phyloP scores from a whole-genome alignment of 2,888 invertebrate genomes.

The Atrina japonica region DNA sequence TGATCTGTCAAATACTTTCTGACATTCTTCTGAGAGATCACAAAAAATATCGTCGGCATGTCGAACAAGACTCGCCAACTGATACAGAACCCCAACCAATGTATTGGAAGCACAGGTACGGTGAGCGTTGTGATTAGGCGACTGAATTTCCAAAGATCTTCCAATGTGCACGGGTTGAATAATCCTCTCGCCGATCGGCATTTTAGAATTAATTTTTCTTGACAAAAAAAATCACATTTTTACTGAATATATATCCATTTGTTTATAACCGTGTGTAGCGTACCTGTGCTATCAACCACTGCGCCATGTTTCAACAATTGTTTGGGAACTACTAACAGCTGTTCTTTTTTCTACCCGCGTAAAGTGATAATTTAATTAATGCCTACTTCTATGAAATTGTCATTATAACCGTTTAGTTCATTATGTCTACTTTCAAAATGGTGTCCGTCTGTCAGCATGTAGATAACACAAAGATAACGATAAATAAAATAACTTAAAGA shows the following conservation, averaged over 20 bases:
- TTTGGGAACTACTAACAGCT: slow-evolving; percentile 33
- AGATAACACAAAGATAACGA: too few species aligned
- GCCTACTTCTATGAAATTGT: too few species aligned
- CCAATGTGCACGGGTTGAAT: slow-evolving; percentile 66
- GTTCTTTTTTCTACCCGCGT: slow-evolving; percentile 28
- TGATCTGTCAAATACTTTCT: slow-evolving; percentile 68
- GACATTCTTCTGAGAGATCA: slow-evolving; percentile 75
- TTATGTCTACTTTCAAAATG: too few species aligned
- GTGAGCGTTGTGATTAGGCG: slow-evolving; percentile 53
- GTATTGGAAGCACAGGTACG: slow-evolving; percentile 66
- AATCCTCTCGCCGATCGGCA: slow-evolving; percentile 70
- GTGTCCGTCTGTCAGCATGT: too few species aligned
- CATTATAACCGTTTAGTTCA: too few species aligned
- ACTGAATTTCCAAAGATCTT: slow-evolving; percentile 51
- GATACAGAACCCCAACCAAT: slow-evolving; percentile 68
- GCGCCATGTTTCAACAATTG: slow-evolving; percentile 44
- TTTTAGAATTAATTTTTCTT: slow-evolving; percentile 43
- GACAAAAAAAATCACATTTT: slow-evolving; percentile 35
- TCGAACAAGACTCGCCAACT: slow-evolving; percentile 72
- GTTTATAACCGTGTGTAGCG: neutral
- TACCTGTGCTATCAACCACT: slow-evolving; percentile 4
- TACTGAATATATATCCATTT: slow-evolving; percentile 12
- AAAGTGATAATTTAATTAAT: too few species aligned
- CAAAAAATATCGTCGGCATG: slow-evolving; percentile 77
- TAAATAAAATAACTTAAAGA: neutral